Base-by-base conservation (phyloP, 2,888 invertebrate species). In the Hypena proboscidalis region DNA sequence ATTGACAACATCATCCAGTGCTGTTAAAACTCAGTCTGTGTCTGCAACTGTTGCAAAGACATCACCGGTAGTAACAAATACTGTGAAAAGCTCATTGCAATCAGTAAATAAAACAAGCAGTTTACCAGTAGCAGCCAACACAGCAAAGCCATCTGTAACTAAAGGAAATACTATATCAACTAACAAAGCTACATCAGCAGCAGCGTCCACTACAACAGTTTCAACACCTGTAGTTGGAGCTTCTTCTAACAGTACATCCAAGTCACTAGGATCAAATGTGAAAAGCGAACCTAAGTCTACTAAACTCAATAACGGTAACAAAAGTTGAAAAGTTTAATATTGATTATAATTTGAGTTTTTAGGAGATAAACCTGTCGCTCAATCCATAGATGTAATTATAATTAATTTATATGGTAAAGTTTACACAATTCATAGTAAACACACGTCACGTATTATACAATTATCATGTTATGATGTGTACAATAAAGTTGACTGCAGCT, bases 321-420 rank as follows among this genome's bases (percentile, higher is more conserved):
- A 74, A 58, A 45, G 26, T 53, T 43, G 67, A 35, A 77, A 78
- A 73, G 67, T 66, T 74, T 77, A 78, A 70, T 64, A 58, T 49
- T 66, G 32, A 25, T 48, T 44, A 41, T 30, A 33, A 32, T 53
- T 57, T 46, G 37, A 52, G 55, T 50, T 57, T 57, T 53, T 73
- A 74, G 64, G 47, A 63, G 56, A 53, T 61, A 53, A 65, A 73
- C 46, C 64, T 61, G 58, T 58, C 50, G 80, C 80, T 80, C 80
- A 80, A 80, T 62, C 65, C 66, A 70, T 74, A 67, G 70, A 68
- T 69, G 69, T 80, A 77, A 58, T 52, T 51, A 59, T 55, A 52
- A 60, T 59, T 38, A 47, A 51, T 60, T 65, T 53, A 33, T 44
- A 36, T 39, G 39, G 33, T 25, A 8, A 42, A 47, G 21, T 38